Evolutionary conservation across 2,888 invertebrate species (phyloP), one percentile per base, ranked within the genome.

Genomic region (Rhamphomyia laevipes): DNA sequence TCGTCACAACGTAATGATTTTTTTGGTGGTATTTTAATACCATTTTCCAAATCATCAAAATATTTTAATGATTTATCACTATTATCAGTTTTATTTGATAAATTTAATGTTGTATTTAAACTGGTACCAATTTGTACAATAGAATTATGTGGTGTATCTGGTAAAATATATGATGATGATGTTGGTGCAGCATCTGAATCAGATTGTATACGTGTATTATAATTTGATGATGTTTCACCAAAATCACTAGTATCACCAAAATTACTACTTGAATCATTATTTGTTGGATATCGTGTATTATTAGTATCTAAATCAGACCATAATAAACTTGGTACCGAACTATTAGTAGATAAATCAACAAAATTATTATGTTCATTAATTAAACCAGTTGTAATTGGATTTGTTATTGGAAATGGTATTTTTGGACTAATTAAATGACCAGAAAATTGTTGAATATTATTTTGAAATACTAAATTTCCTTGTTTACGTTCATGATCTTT

Each of bases 81-180:
- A 23, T 57, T 59, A 9, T 58, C 56, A 3, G 56, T 58, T 23
- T 57, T 59, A 9, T 58, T 55, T 37, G 33, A 45, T 30, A 18
- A 15, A 10, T 31, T 33, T 49, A 45, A 46, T 38, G 48, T 49
- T 23, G 45, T 27, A 7, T 41, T 35, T 11, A 18, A 12, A 21
- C 12, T 30, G 18, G 63, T 65, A 45, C 51, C 56, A 10, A 80
- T 62, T 52, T 80, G 78, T 51, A 80, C 75, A 51, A 82, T 82
- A 2, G 82, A 82, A 59, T 82, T 82, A 63, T 78, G 77, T 3
- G 82, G 82, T 13, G 82, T 82, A 44, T 71, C 73, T 1, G 74
- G 72, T 49, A 72, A 65, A 50, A 68, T 66, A 43, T 56, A 54
- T 1, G 52, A 47, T 16, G 45, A 13, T 45, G 51, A 12, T 43